Evolutionary conservation across 2,797 vertebrate species (phyloP).

Genomic region (Danio choprae): DNA sequence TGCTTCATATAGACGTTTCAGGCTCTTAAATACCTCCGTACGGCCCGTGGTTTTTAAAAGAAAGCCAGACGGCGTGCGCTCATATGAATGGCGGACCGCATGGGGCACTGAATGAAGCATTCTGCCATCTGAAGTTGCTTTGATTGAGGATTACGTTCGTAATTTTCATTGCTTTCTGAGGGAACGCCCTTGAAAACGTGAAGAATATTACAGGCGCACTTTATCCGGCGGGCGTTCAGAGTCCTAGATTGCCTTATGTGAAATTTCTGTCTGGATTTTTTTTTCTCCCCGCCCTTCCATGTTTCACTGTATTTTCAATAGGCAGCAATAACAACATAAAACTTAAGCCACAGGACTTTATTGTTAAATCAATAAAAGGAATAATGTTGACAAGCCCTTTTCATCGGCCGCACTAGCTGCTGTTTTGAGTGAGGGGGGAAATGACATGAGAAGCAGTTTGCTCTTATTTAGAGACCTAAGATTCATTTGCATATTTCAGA

Average conservation of each 20-base stretch:
- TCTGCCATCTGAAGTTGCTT: slow-evolving; percentile 33
- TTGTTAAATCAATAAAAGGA: slow-evolving; percentile 85
- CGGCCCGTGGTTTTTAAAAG: slow-evolving; percentile 26
- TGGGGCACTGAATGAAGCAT: slow-evolving; percentile 25
- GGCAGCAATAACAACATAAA: slow-evolving; percentile 79
- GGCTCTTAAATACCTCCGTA: slow-evolving; percentile 26
- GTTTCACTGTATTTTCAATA: slow-evolving; percentile 79
- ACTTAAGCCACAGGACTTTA: slow-evolving; percentile 80
- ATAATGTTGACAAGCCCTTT: slow-evolving; percentile 85
- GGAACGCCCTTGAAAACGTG: slow-evolving; percentile 68
- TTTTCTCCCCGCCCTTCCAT: neutral
- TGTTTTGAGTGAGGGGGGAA: slow-evolving; percentile 59
- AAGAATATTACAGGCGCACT: slow-evolving; percentile 56
- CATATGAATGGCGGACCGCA: slow-evolving; percentile 23
- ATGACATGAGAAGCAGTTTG: slow-evolving; percentile 11
- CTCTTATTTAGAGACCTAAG: slow-evolving; percentile 7
- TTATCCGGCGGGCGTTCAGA: slow-evolving; percentile 62
- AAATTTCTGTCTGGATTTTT: slow-evolving; percentile 44
- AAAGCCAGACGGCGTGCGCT: slow-evolving; percentile 7
- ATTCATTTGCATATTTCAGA: too few relatives aligned
- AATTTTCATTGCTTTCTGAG: slow-evolving; percentile 43
- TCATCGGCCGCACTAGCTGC: slow-evolving; percentile 70
- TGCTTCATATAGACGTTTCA: slow-evolving; percentile 23
- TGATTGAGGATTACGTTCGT: slow-evolving; percentile 35
- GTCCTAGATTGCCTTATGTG: slow-evolving; percentile 48